A percentile compares a stretch with the other conserved stretches of the same genome.
phyloP scores from a whole-genome alignment of 2,888 invertebrate species.

The Parnassius apollo region DNA sequence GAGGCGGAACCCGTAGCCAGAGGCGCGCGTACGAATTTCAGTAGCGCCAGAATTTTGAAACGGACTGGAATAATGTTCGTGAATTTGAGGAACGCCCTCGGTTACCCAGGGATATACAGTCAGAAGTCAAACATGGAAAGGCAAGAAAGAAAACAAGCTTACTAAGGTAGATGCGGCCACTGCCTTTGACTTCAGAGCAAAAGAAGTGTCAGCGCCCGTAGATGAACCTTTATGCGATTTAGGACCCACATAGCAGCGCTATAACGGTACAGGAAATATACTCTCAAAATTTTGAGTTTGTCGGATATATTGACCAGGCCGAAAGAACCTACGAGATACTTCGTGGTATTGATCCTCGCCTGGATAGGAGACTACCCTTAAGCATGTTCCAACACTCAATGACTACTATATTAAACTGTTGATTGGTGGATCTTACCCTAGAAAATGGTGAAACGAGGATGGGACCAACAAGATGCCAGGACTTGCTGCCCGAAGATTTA shows the following conservation, averaged over 20 bases:
- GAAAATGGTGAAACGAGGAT: conserved; percentile 32
- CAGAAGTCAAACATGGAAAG: background rate
- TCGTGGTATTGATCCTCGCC: conserved; percentile 35
- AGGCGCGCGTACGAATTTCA: conserved; percentile 31
- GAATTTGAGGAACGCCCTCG: conserved; percentile 32
- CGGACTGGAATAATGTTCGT: conserved; percentile 27
- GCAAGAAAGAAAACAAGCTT: too few species aligned
- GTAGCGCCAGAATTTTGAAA: conserved; percentile 22
- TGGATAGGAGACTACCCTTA: conserved; percentile 33
- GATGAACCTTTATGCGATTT: conserved; percentile 41
- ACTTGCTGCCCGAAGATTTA: conserved; percentile 10
- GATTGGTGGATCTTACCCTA: conserved; percentile 23
- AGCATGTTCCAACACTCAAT: conserved; percentile 38
- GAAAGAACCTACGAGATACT: conserved; percentile 34
- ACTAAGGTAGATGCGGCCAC: conserved; percentile 27
- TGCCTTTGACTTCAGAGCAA: conserved; percentile 31
- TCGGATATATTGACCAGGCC: conserved; percentile 34
- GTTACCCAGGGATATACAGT: conserved; percentile 13
- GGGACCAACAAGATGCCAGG: conserved; percentile 28
- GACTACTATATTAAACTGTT: conserved; percentile 17
- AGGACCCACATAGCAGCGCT: conserved; percentile 34
- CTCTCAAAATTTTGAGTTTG: conserved; percentile 30
- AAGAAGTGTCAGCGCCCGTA: conserved; percentile 32
- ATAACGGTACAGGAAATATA: conserved; percentile 35
- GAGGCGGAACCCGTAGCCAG: conserved; percentile 24